Evolutionary conservation across 2,113 vertebrate genomes (phyloP).

Genomic region (Carassius auratus): DNA sequence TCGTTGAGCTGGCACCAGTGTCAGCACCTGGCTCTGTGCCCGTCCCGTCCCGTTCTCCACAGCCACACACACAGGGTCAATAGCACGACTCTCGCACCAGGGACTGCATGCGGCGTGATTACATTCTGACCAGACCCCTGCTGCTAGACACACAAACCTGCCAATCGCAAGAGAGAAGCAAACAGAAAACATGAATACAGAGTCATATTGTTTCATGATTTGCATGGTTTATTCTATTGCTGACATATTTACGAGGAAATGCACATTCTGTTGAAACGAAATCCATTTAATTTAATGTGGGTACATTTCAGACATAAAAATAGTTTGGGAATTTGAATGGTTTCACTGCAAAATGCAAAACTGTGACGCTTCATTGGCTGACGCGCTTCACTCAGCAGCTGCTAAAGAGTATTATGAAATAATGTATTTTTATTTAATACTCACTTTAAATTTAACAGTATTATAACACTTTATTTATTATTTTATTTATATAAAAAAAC

Average conservation of each 20-base stretch:
- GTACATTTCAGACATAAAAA: background rate
- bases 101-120: background rate
- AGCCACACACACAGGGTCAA: conserved; percentile 33
- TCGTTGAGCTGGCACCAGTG: background rate
- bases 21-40: background rate
- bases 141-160: background rate
- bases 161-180: background rate
- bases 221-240: background rate
- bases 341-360: too few relatives aligned
- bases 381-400: too few relatives aligned
- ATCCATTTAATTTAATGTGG: background rate
- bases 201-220: too few relatives aligned
- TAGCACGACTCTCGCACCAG: conserved; percentile 15
- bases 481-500: too few relatives aligned
- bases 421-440: too few relatives aligned
- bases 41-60: background rate
- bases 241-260: background rate
- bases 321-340: background rate
- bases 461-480: too few relatives aligned
- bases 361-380: too few relatives aligned
- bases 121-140: background rate
- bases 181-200: background rate
- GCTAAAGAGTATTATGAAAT: too few relatives aligned
- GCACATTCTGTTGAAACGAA: background rate
- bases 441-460: too few relatives aligned